Evolutionary conservation across 2,113 vertebrate genomes (phyloP), one percentile per base, ranked within the genome.

Genomic region (Podarcis cretensis): DNA sequence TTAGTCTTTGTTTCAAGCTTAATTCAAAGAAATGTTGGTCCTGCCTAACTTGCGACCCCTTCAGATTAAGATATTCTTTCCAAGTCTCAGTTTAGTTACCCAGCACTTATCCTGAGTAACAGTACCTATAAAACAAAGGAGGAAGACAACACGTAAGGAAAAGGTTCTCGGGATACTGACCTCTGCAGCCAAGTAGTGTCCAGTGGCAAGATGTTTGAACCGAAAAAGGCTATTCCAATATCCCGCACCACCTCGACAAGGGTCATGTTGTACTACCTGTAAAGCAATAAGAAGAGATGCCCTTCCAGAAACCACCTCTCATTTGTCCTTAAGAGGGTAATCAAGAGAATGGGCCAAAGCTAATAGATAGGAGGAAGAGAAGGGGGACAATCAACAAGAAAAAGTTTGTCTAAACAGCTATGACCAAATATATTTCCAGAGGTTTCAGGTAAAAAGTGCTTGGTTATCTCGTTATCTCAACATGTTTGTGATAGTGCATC

Each of bases 141-240:
- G n/a, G 21, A 27, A 30, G 25, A 13, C 32, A 85, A 32, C 10
- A 25, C 1, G 18, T 71, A 25, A 27, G 81, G 6, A 57, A 74
- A 83, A 84, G 85, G 40, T 6, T 7, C 88, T 83, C 81, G 87
- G 20, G 5, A 48, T 21, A 86, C 98, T 95, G 96, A 99, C 97
- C 98, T 99, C 99, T 83, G 98, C 98, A 89, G 99, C 99, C 92
- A 99, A 94, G 92, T 99, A 99, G 88, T 98, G 98, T 9, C 99
- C 99, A 0, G 99, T 99, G 78, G 99, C 99, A 92, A 99, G 97
- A 95, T 99, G 99, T 89, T 99, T 99, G 94, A 99, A 99, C 27
- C 98, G 97, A 92, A 99, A 99, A 91, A 99, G 98, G 93, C 99
- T 99, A 92, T 99, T 99, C 99, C 99, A 99, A 92, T 99, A 99